phyloP scores from a whole-genome alignment of 2,797 vertebrate genomes.

The Ibycter americanus region DNA sequence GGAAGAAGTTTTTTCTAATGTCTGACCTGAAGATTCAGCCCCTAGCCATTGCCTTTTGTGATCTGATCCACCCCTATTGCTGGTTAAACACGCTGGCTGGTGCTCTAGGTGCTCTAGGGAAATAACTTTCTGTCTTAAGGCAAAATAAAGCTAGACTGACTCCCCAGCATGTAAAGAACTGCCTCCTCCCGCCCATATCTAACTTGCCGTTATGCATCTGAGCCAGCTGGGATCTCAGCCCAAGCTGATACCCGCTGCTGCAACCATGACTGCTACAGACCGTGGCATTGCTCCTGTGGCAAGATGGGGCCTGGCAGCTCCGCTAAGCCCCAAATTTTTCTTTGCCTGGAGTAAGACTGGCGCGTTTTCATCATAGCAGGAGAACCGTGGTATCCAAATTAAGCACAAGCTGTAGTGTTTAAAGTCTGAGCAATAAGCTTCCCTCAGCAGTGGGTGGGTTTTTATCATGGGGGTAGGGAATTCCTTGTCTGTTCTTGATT shows the following conservation, averaged over 20 bases:
- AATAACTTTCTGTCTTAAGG: neutral
- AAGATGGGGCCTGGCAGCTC: neutral
- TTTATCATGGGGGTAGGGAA: conserved; percentile 27
- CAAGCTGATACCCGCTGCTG: neutral
- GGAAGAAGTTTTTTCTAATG: neutral
- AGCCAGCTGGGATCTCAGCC: neutral
- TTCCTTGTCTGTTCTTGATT: neutral
- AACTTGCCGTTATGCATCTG: rapidly evolving
- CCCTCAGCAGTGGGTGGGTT: conserved; percentile 10
- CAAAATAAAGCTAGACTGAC: neutral
- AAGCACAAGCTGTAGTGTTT: conserved; percentile 28
- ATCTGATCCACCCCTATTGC: rapidly evolving
- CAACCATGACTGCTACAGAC: neutral
- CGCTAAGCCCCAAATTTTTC: neutral
- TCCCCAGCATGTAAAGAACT: neutral
- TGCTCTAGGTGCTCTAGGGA: neutral
- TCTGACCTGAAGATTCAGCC: neutral
- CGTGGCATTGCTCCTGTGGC: neutral
- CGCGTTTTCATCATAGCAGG: conserved; percentile 8
- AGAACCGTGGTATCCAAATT: conserved; percentile 16
- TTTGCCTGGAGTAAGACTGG: conserved; percentile 10
- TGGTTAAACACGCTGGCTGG: neutral
- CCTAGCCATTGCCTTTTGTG: rapidly evolving
- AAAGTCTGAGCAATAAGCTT: conserved; percentile 25
- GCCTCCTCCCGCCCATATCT: neutral